These are phyloP conservation scores for Xylocopa sonorina DNA, from an alignment of 1,140 invertebrate species.

Conservation along the genomic window DNA sequence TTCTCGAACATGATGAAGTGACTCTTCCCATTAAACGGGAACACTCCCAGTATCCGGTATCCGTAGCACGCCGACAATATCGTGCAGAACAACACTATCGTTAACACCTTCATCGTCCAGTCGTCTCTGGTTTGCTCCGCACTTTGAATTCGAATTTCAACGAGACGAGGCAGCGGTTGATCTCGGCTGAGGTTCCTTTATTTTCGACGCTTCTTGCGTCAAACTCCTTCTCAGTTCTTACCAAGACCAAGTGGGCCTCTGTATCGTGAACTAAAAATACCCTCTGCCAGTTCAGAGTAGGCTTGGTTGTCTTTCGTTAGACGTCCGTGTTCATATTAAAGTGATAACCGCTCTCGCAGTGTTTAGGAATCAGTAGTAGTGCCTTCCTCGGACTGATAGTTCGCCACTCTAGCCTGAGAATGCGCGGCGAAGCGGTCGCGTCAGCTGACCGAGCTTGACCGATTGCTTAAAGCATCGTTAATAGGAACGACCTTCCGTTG, in stretches of 20 bases:
- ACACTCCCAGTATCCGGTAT: constrained; percentile 76
- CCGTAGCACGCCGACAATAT: constrained; percentile 45
- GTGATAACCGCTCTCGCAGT: no score
- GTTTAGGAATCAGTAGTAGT: no score
- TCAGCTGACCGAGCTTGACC: not conserved
- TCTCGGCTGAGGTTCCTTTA: no score
- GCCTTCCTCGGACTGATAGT: not conserved
- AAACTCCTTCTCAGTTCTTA: no score
- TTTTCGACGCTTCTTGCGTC: no score
- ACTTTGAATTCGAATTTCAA: not conserved
- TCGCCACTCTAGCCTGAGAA: constrained; percentile 69
- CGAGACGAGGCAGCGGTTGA: no score
- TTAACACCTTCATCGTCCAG: constrained; percentile 35
- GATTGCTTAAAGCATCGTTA: not conserved
- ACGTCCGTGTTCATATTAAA: no score
- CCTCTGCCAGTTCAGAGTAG: no score
- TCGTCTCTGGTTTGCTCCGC: not conserved
- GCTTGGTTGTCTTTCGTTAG: no score
- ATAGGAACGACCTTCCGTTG: not conserved
- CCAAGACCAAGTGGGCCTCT: no score
- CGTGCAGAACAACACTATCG: not conserved
- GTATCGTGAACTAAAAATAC: no score
- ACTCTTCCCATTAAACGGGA: constrained; percentile 81
- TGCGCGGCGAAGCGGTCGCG: no score
- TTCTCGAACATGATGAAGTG: constrained; percentile 83